Evolutionary conservation across 30 jellyfish, hydroid and myxozoan species (phyloP), one percentile per base, ranked within the genome.

Genomic region (Aurelia aurita complex sp. Pacific): DNA sequence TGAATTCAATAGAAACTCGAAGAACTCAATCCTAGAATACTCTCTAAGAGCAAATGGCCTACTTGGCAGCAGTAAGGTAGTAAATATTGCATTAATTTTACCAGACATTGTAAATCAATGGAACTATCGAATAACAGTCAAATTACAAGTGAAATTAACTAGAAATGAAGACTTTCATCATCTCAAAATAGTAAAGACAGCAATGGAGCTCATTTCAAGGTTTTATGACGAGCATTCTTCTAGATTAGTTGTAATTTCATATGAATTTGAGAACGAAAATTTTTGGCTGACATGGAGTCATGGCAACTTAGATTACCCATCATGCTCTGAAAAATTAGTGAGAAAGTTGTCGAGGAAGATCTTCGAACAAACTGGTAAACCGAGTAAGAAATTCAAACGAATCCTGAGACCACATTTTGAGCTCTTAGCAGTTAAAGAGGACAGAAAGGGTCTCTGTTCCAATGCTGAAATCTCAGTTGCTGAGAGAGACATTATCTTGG

Each of bases 221-320:
- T 62, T 34, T 35, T 80, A 36, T 54, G 75, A 38, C 14, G 83
- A 80, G 38, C 55, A 66, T 13, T 13, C 75, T 29, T 65, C 82
- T n/a, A 11, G 10, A 9, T 46, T 80, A 15, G 46, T 67, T 14
- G 73, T 77, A 10, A 32, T 80, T 10, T 80, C 82, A 57, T 15
- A 67, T 38, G 7, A 50, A 29, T 5, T 80, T 11, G 69, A 34
- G 50, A 34, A 50, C 19, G 51, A 80, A 73, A 51, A 59, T 1
- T 34, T 80, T 43, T 16, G 15, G 54, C 51, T 80, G 14, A 54
- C 19, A 35, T 80, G 90, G 90, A 67, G 82, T n/a, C 68, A 80
- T 54, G 42, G 40, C 51, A 67, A 69, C 36, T 12, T 80, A 33
- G 82, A 43, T 15, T 80, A 38, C 38, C 74, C 74, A 16, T 17